Conservation (phyloP, 2,113 vertebrate species). For the Phrynosoma blainvillii region DNA sequence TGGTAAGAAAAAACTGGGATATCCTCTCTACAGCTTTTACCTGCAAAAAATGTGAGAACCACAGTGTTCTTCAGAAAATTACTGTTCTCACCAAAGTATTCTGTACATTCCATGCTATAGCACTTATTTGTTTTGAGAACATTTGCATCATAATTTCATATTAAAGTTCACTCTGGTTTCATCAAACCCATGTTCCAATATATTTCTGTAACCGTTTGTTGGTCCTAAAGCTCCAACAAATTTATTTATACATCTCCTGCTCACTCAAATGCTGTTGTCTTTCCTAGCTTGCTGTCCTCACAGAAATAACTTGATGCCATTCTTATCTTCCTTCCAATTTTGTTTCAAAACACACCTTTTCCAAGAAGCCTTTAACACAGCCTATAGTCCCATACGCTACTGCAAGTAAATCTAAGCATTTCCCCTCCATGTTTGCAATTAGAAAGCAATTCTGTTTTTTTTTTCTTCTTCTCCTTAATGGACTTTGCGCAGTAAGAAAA, state of each 20-base stretch:
- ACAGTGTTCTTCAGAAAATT: neutral
- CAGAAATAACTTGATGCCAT: neutral
- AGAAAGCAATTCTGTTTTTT: neutral
- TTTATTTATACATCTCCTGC: neutral
- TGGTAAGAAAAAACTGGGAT: neutral
- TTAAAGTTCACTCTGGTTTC: neutral
- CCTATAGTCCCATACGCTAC: neutral
- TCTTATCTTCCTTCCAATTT: neutral
- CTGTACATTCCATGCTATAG: constrained; percentile 29
- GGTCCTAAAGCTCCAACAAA: neutral
- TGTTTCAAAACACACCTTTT: neutral
- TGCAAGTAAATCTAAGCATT: neutral
- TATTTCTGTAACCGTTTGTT: neutral
- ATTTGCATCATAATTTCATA: neutral
- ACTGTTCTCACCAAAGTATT: constrained; percentile 24
- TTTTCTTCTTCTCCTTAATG: neutral
- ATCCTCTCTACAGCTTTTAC: neutral
- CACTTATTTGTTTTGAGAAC: neutral
- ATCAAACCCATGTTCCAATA: neutral
- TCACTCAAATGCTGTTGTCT: neutral
- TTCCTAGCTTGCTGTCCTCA: neutral
- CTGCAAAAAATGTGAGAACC: neutral
- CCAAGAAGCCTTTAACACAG: neutral
- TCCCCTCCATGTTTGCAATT: neutral
- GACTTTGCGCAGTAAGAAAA: neutral